A percentile compares a stretch with the other conserved stretches of the same genome.
Evolutionary conservation across 2,888 invertebrate genomes (phyloP).

Genomic region (Eumacrocentrus americanus): DNA sequence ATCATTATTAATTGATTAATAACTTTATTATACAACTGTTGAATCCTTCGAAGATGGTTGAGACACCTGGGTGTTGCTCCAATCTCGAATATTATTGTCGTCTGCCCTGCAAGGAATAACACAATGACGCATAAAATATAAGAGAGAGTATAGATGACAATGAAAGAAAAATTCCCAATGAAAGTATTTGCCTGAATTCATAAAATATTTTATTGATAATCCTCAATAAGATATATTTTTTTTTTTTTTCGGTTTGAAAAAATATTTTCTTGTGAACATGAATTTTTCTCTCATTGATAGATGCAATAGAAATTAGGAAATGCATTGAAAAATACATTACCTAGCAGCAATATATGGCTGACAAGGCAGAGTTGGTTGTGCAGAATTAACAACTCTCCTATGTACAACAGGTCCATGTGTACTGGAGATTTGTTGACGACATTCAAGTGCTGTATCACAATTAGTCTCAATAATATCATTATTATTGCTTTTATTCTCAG

Average conservation of each 20-base stretch:
- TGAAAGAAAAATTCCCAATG: neutral
- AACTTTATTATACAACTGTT: conserved; percentile 31
- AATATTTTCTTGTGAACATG: too few relatives aligned
- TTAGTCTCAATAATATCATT: conserved; percentile 1
- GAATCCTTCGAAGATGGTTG: conserved; percentile 33
- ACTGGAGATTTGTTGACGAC: conserved; percentile 5
- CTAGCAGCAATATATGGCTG: conserved; percentile 12
- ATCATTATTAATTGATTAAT: conserved; percentile 4
- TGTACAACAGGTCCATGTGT: conserved; percentile 9
- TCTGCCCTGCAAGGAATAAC: conserved; percentile 18
- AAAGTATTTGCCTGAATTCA: too few relatives aligned
- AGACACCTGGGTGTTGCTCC: conserved; percentile 25
- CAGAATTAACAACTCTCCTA: conserved; percentile 11
- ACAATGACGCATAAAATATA: neutral
- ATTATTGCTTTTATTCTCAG: conserved; percentile 16
- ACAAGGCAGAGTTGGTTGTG: conserved; percentile 7
- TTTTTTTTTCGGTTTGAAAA: too few relatives aligned
- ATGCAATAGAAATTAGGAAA: too few relatives aligned
- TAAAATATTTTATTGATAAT: too few relatives aligned
- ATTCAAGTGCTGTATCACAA: conserved; percentile 1
- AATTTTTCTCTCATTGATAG: too few relatives aligned
- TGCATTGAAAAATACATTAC: conserved; percentile 13
- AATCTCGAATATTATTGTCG: conserved; percentile 23
- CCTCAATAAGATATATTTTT: too few relatives aligned
- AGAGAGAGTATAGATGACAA: neutral